These are phyloP conservation scores for Smittia aterrima DNA, from an alignment of 2,888 invertebrate species.

Conservation along the genomic window DNA sequence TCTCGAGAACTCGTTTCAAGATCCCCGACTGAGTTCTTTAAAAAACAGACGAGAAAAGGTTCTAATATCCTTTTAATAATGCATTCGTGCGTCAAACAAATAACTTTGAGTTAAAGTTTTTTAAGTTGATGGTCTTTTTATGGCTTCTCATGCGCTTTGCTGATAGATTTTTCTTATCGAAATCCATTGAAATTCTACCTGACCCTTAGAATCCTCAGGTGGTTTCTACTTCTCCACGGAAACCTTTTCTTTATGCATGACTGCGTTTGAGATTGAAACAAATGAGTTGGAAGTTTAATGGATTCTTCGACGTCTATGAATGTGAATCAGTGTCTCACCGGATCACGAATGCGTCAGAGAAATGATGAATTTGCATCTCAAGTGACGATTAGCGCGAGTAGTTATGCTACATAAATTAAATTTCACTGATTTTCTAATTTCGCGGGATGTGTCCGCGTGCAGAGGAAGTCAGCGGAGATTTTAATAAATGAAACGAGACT, in stretches of 20 bases:
- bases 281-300: no score
- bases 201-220: background rate
- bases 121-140: background rate
- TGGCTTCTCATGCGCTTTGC: background rate
- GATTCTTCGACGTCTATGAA: no score
- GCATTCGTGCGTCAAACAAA: background rate
- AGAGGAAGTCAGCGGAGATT: background rate
- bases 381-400: background rate
- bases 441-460: background rate
- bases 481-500: background rate
- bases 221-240: background rate
- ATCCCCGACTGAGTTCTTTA: background rate
- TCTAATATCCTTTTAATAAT: background rate
- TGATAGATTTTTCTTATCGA: background rate
- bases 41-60: background rate
- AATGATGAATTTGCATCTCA: background rate
- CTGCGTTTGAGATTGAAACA: no score
- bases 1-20: background rate
- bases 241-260: no score
- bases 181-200: background rate
- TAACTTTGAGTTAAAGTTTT: background rate
- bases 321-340: no score
- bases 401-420: background rate
- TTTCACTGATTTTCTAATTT: constrained; percentile 3
- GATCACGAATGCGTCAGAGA: background rate